Base-by-base conservation (phyloP, 2,888 invertebrate genomes). In the Bugulina stolonifera region DNA sequence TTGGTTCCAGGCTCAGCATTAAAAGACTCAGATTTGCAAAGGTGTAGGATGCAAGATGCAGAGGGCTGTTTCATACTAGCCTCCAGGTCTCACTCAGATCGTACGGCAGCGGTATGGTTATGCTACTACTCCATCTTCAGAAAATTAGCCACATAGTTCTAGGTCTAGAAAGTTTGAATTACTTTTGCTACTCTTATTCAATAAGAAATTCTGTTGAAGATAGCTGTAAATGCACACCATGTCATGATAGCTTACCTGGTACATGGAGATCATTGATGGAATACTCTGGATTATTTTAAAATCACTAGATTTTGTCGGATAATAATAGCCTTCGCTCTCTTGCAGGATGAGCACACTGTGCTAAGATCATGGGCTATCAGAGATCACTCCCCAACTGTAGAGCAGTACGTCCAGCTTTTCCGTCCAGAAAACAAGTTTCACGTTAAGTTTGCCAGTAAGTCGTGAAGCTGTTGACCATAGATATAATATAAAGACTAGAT, bases 371-470 rank as follows among this genome's bases (percentile, higher is more conserved):
- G 97, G 97, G 97, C 97, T 64, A 95, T 98, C 72, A 95, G 97
- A 85, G 98, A 98, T 86, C 98, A 94, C 85, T 96, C 96, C 0
- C 97, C 97, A 29, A 90, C 89, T 81, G 95, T 96, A 75, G 93
- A 95, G 32, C 97, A 97, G 86, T 98, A 97, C 85, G 95, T 98
- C 76, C 97, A 97, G 87, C 95, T 98, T 80, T 98, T 97, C 87
- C 89, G 96, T 81, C 96, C 97, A 72, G 97, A 98, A 86, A 97
- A 97, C 85, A 98, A 98, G 83, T 89, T 98, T 78, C 98, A 98
- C 86, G 97, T 98, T 69, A 95, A 97, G 86, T 98, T 98, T 86
- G 98, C 98, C 55, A 86, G 86, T 86, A 74, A 74, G 55, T 10
- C 3, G 29, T 3, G 3, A 10, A 43, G 18, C 43, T 10, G 10